Evolutionary conservation across 1,140 invertebrate genomes (phyloP).

Genomic region (Apis florea): DNA sequence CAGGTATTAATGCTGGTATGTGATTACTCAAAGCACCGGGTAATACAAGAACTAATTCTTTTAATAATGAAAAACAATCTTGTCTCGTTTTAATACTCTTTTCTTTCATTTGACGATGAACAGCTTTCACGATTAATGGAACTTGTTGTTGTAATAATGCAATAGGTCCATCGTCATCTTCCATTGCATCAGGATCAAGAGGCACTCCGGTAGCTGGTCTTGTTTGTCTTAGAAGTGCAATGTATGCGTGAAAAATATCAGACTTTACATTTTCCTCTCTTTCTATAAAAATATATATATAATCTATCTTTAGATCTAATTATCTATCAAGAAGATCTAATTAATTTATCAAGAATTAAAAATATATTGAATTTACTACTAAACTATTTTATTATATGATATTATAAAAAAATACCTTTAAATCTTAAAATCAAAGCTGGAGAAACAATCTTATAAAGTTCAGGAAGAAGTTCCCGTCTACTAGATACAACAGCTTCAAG

Average conservation of each 20-base stretch:
- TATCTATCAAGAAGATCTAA: too few relatives aligned
- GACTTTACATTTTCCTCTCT: conserved; percentile 99
- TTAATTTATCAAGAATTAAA: conserved; percentile 10
- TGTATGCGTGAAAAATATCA: conserved; percentile 98
- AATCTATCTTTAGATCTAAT: conserved; percentile 13
- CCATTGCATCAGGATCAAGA: conserved; percentile 89
- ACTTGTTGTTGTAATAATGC: conserved; percentile 87
- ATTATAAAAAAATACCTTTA: conserved; percentile 87
- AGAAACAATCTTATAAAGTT: conserved; percentile 94
- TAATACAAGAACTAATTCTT: conserved; percentile 93
- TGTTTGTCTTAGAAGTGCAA: conserved; percentile 94
- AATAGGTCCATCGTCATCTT: conserved; percentile 88
- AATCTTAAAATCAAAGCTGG: conserved; percentile 95
- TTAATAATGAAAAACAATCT: conserved; percentile 94
- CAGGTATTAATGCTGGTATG: conserved; percentile 91
- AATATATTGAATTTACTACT: not conserved
- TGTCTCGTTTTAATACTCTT: conserved; percentile 96
- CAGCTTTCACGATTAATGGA: conserved; percentile 90
- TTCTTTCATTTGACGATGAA: conserved; percentile 95
- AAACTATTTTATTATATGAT: not conserved
- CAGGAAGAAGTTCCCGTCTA: conserved; percentile 92
- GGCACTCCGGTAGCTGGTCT: conserved; percentile 84
- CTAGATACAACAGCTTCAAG: conserved; percentile 96
- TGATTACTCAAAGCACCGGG: conserved; percentile 94
- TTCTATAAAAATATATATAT: conserved; percentile 82